Evolutionary conservation across 2,888 invertebrate species (phyloP).

Genomic region (Plagodis pulveraria): DNA sequence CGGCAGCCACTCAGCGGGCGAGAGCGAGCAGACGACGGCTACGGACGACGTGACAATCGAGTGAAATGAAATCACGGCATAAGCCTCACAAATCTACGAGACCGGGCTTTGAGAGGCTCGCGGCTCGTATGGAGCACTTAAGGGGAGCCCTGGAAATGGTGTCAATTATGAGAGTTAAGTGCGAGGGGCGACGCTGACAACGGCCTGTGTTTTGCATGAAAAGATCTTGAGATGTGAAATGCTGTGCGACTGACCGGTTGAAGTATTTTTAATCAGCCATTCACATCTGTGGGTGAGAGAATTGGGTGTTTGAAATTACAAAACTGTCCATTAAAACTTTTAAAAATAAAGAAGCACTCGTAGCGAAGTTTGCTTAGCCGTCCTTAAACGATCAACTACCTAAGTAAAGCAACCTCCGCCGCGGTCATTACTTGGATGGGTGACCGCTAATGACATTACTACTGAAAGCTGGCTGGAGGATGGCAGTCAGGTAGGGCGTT

Average conservation of each 20-base stretch:
- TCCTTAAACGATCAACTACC: no score
- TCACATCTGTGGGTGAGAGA: background rate
- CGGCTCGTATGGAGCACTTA: conserved; percentile 72
- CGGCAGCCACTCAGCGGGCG: conserved; percentile 66
- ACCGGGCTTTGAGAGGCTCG: conserved; percentile 55
- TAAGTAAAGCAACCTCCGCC: no score
- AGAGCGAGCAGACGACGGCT: conserved; percentile 24
- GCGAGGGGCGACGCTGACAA: conserved; percentile 52
- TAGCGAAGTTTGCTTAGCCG: no score
- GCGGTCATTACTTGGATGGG: no score
- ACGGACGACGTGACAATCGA: conserved; percentile 74
- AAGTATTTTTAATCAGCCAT: conserved; percentile 16
- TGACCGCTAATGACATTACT: no score
- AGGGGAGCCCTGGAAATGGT: conserved; percentile 74
- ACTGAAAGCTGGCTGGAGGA: no score
- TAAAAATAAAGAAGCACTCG: no score
- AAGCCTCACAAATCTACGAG: conserved; percentile 78
- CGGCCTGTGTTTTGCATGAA: conserved; percentile 49
- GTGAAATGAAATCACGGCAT: conserved; percentile 80
- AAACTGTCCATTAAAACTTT: no score
- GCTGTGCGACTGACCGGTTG: conserved; percentile 24
- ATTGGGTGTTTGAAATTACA: no score
- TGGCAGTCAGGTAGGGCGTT: no score
- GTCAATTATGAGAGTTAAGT: conserved; percentile 83
- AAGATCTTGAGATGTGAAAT: conserved; percentile 39